Base-by-base conservation (phyloP, 2,113 vertebrate species). In the Bubo blakistoni region DNA sequence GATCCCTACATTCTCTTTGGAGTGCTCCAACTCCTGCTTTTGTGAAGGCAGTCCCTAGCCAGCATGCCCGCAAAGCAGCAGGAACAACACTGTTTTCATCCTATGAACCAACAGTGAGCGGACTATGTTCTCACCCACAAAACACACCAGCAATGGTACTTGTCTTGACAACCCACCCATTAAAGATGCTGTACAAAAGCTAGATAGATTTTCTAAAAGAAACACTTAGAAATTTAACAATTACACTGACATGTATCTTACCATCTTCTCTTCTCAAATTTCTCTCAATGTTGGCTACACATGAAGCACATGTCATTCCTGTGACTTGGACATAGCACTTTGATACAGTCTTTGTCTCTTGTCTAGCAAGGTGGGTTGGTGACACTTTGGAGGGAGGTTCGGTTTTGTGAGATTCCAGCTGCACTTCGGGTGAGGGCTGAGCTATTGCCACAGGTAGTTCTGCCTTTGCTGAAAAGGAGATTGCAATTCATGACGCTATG, bases 251-350 rank as follows among this genome's bases (percentile, higher is more conserved):
- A 10, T 59, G 0, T 20, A 26, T 87, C 98, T 97, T 83, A 99
- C 99, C 99, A 13, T 98, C 96, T 97, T 99, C 99, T 61, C 98
- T 98, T 52, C 98, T 99, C 72, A 99, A 98, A 66, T 99, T 99
- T 92, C 99, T 98, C 96, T 99, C 99, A 11, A 99, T 99, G 98
- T 99, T 99, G 91, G 99, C 98, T 62, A 99, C 99, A 13, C 99
- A 99, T 1, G 99, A 99, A 52, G 99, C 99, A 66, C 99, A 99
- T 1, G 99, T 99, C 99, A 99, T 99, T 27, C 99, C 99, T 20
- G 99, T 99, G 6, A 99, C 98, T 82, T 99, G 99, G 71, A 99
- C 98, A 8, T 98, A 99, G 97, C 99, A 99, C 96, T 99, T 99
- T 3, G 98, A 98, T 32, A 98, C 81, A 7, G 69, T 88, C 58